Evolutionary conservation across 2,113 vertebrate species (phyloP).

Genomic region (Ancistrus triradiatus): DNA sequence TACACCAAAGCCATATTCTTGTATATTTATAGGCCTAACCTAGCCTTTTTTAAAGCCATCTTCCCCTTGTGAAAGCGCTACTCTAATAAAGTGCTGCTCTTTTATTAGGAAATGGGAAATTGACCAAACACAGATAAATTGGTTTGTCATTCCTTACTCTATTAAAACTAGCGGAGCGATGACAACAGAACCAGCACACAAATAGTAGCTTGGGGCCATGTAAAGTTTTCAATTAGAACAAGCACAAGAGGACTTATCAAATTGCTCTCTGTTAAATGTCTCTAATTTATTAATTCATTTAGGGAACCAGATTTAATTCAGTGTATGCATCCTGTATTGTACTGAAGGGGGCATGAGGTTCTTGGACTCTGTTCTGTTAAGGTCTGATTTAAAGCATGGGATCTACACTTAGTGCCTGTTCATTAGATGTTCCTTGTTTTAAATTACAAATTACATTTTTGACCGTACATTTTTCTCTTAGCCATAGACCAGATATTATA

Average conservation of each 20-base stretch:
- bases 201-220: constrained; percentile 35
- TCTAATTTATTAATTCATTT: constrained; percentile 44
- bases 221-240: constrained; percentile 51
- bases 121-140: constrained; percentile 42
- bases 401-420: too few relatives aligned
- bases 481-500: too few relatives aligned
- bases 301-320: constrained; percentile 43
- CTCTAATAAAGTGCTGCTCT: constrained; percentile 40
- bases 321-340: constrained; percentile 18
- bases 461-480: too few relatives aligned
- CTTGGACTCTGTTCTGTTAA: too few relatives aligned
- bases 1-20: too few relatives aligned
- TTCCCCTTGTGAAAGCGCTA: too few relatives aligned
- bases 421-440: too few relatives aligned
- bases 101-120: constrained; percentile 32
- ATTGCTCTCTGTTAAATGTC: constrained; percentile 50
- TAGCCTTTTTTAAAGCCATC: too few relatives aligned
- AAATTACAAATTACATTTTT: too few relatives aligned
- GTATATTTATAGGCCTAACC: too few relatives aligned
- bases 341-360: constrained; percentile 25
- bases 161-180: constrained; percentile 50
- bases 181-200: constrained; percentile 44
- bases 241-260: constrained; percentile 50
- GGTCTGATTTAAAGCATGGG: too few relatives aligned
- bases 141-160: constrained; percentile 36